phyloP scores from a whole-genome alignment of 1,140 invertebrate genomes.

The Apis florea region DNA sequence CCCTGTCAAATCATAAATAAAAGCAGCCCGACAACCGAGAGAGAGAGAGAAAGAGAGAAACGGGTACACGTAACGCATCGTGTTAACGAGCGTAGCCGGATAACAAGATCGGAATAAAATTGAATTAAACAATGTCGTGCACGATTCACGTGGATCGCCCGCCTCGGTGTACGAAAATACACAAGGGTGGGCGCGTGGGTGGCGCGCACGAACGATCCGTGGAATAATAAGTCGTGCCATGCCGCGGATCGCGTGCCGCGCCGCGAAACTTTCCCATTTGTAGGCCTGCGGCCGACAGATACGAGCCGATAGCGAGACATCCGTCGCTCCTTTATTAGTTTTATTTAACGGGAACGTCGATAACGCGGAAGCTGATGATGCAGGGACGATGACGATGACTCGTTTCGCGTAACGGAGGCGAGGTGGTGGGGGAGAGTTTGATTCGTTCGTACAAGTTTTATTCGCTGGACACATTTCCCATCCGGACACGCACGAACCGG shows the following conservation, averaged over 20 bases:
- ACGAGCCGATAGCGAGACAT: slow-evolving; percentile 67
- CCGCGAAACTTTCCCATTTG: slow-evolving; percentile 71
- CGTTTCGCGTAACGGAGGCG: slow-evolving; percentile 1
- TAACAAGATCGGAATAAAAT: slow-evolving; percentile 22
- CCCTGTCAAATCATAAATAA: no score
- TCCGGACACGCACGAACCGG: slow-evolving; percentile 57
- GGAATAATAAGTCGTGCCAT: slow-evolving; percentile 59
- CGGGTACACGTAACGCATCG: neutral
- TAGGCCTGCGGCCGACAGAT: slow-evolving; percentile 62
- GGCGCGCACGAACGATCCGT: slow-evolving; percentile 24
- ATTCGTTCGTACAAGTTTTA: neutral
- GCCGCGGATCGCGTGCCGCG: slow-evolving; percentile 65
- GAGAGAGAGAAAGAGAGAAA: neutral
- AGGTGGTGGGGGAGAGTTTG: neutral
- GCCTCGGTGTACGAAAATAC: slow-evolving; percentile 34
- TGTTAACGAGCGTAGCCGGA: slow-evolving; percentile 12
- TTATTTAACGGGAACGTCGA: slow-evolving; percentile 58
- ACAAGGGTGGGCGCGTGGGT: slow-evolving; percentile 17
- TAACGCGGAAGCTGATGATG: slow-evolving; percentile 49
- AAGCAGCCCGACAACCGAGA: neutral
- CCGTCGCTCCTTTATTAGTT: slow-evolving; percentile 65
- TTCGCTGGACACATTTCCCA: slow-evolving; percentile 54
- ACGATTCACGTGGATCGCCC: slow-evolving; percentile 26
- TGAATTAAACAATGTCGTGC: slow-evolving; percentile 43
- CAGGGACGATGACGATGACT: neutral